Evolutionary conservation across 2,113 vertebrate species (phyloP).

Genomic region (Otolemur garnettii): DNA sequence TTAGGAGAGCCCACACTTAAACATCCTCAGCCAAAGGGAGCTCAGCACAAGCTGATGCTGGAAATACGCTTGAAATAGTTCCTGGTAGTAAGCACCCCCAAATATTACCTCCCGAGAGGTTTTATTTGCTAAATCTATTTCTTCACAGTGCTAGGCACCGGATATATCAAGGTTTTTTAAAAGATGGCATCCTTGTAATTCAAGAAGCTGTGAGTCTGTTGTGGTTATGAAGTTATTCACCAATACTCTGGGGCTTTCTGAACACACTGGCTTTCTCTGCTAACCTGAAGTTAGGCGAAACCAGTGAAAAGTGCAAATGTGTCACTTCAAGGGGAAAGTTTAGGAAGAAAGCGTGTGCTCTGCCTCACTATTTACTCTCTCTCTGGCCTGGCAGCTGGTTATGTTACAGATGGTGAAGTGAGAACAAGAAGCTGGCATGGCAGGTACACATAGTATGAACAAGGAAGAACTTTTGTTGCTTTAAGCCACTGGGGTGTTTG

Average conservation of each 20-base stretch:
- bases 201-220: background rate
- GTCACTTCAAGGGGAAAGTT: background rate
- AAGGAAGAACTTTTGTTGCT: background rate
- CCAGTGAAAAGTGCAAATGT: background rate
- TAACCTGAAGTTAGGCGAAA: background rate
- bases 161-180: background rate
- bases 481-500: background rate
- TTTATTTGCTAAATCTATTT: conserved; percentile 14
- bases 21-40: background rate
- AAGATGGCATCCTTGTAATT: background rate
- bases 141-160: background rate
- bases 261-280: background rate
- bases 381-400: background rate
- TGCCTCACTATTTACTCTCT: conserved; percentile 17
- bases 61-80: conserved; percentile 11
- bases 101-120: background rate
- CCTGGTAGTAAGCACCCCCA: background rate
- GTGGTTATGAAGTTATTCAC: background rate
- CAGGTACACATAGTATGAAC: background rate
- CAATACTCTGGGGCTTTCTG: background rate
- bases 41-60: background rate
- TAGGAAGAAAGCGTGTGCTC: background rate
- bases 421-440: background rate
- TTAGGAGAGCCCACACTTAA: background rate
- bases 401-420: background rate